These are phyloP conservation scores for Hyperopisus bebe DNA, from an alignment of 2,113 vertebrate genomes.

Conservation along the genomic window DNA sequence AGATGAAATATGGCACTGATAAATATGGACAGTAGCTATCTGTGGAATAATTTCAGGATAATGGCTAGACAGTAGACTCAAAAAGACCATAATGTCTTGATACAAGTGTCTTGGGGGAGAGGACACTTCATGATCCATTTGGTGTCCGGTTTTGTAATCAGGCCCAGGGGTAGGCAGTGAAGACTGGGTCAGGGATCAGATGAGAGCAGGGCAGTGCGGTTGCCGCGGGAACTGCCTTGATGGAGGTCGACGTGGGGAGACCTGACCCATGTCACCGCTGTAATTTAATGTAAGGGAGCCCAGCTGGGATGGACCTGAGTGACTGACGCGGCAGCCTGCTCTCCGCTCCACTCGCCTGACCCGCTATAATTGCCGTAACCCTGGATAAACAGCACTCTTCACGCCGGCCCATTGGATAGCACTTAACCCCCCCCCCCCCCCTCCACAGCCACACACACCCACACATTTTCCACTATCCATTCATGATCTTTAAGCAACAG, in stretches of 20 bases:
- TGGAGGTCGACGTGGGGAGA: conserved; percentile 13
- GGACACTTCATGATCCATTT: not conserved
- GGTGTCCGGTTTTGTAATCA: conserved; percentile 5
- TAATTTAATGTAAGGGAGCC: conserved; percentile 23
- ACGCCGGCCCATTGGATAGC: conserved; percentile 18
- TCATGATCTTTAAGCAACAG: conserved; percentile 11
- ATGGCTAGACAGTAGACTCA: not conserved
- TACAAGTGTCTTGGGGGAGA: not conserved
- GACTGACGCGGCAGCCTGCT: not conserved
- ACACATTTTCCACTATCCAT: not conserved
- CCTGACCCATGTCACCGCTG: conserved; percentile 19
- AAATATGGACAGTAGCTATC: not conserved
- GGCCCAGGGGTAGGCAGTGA: not conserved
- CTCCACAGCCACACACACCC: conserved; percentile 3
- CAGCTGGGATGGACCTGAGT: conserved; percentile 13
- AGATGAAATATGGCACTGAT: not conserved
- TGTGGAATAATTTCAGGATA: not conserved
- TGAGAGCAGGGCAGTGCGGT: not conserved
- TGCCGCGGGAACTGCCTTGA: conserved; percentile 10
- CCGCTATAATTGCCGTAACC: conserved; percentile 41
- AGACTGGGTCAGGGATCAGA: not conserved
- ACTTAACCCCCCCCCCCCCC: not conserved
- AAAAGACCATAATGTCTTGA: conserved; percentile 9
- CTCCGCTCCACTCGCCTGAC: conserved; percentile 6
- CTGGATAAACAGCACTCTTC: conserved; percentile 26